Evolutionary conservation across 2,888 invertebrate species (phyloP), one percentile per base, ranked within the genome.

Genomic region (Auanema freiburgensis): DNA sequence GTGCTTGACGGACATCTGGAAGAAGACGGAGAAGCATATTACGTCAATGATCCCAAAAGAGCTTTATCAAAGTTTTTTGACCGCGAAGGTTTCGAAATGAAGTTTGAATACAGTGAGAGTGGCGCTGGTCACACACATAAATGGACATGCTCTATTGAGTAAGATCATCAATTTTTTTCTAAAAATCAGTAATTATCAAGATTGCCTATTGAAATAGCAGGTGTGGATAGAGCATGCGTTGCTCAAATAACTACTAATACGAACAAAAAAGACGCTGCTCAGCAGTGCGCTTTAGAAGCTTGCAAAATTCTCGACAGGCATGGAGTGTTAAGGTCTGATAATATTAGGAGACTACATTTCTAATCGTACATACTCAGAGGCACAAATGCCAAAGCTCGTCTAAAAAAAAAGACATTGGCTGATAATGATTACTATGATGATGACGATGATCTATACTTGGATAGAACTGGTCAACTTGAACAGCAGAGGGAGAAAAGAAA

Each of bases 371-470:
- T 10, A 40, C 66, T 49, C 51, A 67, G 72, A 46, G 62, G 64
- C 43, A 57, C 67, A 3, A 69, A 65, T 50, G 62, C 70, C 3
- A 64, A 65, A 54, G 56, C 65, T 10, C 65, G 70, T 40, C 63
- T 71, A 64, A 62, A 70, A 44, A 60, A 64, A 18, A 68, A 72
- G 46, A 71, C 71, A 6, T 63, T 79, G 41, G 74, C 74, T 53
- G 82, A 78, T 2, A 91, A 95, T 80, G 96, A 94, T 85, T 93
- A 88, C 84, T 93, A 93, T 84, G 92, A 92, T 76, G 92, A 92
- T 1, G 95, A 98, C 80, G 97, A 98, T 66, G 97, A 98, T 84
- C 91, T 91, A 23, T 98, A 91, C 86, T 88, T 93, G 59, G 98
- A 98, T 84, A 87, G 97, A 68, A 98, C 98, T 0, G 97, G 96